These are phyloP conservation scores for Chelonus formosanus DNA, from an alignment of 2,888 invertebrate species.

Conservation along the genomic window DNA sequence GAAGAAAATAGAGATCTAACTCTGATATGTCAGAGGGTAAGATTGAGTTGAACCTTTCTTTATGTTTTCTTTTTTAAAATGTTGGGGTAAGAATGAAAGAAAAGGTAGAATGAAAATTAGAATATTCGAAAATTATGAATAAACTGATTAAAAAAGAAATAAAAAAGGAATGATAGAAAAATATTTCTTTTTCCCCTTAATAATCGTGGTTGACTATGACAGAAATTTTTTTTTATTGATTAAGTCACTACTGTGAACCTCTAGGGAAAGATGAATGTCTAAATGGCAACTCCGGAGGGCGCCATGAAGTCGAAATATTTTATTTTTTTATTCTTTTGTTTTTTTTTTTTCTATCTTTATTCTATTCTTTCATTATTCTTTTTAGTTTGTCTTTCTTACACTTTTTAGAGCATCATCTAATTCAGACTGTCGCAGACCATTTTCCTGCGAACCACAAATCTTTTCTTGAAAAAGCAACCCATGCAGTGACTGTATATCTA, in stretches of 20 bases:
- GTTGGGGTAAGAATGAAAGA: no score
- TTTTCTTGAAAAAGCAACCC: not conserved
- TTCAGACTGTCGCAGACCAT: constrained; percentile 29
- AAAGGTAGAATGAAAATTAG: no score
- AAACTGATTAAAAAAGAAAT: no score
- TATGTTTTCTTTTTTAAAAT: no score
- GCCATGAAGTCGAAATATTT: constrained; percentile 35
- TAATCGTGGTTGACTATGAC: not conserved
- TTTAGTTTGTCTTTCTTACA: constrained; percentile 4
- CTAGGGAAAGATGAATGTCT: constrained; percentile 22
- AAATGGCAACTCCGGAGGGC: constrained; percentile 27
- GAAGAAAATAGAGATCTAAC: no score
- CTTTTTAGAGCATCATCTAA: constrained; percentile 24
- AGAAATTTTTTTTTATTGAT: constrained; percentile 10
- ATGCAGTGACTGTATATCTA: no score
- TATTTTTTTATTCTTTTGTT: constrained; percentile 14
- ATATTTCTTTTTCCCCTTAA: not conserved
- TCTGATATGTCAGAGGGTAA: no score
- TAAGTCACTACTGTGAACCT: constrained; percentile 8
- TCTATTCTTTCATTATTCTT: constrained; percentile 7
- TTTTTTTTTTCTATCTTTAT: constrained; percentile 23
- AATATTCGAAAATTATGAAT: no score
- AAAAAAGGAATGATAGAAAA: no score
- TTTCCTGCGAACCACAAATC: constrained; percentile 16
- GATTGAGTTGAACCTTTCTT: no score